Base-by-base conservation (phyloP, 2,113 vertebrate species). In the Uria lomvia region DNA sequence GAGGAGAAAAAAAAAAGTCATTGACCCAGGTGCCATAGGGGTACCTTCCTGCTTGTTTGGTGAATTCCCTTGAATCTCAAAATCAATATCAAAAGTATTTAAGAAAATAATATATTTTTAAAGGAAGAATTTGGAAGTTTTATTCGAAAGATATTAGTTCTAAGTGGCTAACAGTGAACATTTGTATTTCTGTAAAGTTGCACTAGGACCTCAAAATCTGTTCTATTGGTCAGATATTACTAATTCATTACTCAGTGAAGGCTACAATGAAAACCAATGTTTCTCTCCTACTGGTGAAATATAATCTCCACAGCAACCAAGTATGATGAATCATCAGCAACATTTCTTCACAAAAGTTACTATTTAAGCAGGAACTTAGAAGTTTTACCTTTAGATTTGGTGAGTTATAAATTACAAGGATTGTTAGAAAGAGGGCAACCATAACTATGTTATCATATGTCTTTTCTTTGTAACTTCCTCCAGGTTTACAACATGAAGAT, bases 61-160 rank as follows among this genome's bases (percentile, higher is more conserved):
- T 94, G 47, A 80, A 38, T 95, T 95, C 56, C 73, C 82, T 92
- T 86, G 66, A 87, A 49, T 82, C 63, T 92, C 71, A 78, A 82
- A 88, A 91, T 12, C 55, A 76, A 50, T 20, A 89, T n/a, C 20
- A 87, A 87, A 74, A 95, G 38, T 52, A 88, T 87, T 92, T 32
- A 92, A 71, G 42, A 42, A 30, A 40, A 53, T n/a, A 84, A 71
- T 72, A 20, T 24, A 59, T 71, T 79, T 87, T 62, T 50, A 63
- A 78, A 72, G 8, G 34, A 86, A 93, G 56, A 27, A 67, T 29
- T 18, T n/a, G 56, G 23, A 65, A 14, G 21, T 21, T 95, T 66
- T 83, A 59, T 91, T 65, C 24, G 26, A 75, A 32, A 9, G 8
- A 55, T 12, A 11, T 18, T n/a, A 20, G 13, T 26, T 50, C 7